phyloP scores from a whole-genome alignment of 2,113 vertebrate species.

The Semnornis frantzii region DNA sequence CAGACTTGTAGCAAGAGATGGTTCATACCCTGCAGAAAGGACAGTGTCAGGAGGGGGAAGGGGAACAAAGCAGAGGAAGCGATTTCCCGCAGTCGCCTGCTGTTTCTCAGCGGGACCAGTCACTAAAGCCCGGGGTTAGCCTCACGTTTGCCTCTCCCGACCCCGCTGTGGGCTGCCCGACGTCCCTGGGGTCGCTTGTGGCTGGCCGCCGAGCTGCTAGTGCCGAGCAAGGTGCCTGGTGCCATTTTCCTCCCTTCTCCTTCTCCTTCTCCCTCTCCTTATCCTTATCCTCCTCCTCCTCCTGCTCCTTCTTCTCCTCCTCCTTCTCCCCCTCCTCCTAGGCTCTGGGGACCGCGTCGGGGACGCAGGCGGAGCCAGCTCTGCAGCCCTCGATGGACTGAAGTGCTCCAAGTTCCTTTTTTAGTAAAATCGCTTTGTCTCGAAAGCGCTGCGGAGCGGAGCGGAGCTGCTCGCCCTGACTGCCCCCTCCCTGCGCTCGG shows the following conservation, averaged over 20 bases:
- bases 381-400: neutral
- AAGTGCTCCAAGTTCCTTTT: conserved; percentile 41
- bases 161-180: neutral
- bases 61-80: neutral
- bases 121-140: neutral
- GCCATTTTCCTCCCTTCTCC: neutral
- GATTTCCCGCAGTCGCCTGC: neutral
- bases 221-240: neutral
- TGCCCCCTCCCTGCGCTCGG: neutral
- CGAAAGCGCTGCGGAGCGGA: neutral
- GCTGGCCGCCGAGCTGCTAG: fast-evolving
- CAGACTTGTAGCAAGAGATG: fast-evolving
- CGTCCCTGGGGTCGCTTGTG: fast-evolving
- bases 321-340: neutral
- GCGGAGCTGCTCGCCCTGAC: neutral
- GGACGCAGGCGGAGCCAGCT: neutral
- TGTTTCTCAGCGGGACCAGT: neutral
- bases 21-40: fast-evolving
- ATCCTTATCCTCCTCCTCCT: neutral
- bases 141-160: fast-evolving
- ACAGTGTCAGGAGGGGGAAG: fast-evolving
- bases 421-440: conserved; percentile 48
- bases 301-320: neutral
- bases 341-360: fast-evolving
- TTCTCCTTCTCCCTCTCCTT: neutral